Base-by-base conservation (phyloP, 2,797 vertebrate species). In the Chaunax sp. region DNA sequence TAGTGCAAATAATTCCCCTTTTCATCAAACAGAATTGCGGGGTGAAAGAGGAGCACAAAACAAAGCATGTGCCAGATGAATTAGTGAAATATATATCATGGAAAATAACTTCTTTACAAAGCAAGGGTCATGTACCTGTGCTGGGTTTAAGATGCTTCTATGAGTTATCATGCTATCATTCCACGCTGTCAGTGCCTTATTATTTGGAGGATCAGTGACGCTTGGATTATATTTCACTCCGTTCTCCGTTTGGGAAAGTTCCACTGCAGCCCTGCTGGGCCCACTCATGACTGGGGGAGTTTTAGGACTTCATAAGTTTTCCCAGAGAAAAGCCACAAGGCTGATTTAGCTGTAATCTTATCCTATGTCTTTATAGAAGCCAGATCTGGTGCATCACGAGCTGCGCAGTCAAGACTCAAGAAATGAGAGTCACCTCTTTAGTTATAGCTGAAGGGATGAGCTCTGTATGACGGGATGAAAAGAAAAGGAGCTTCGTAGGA, bases 161-260 rank as follows among this genome's bases (percentile, higher is more conserved):
- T 96, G 95, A 96, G 95, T 96, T 96, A 97, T 96, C 95, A 94
- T 94, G 94, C 95, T 93, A 95, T 96, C 96, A 96, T 95, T 96
- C 95, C 94, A 92, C 86, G 87, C 93, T 96, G 96, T 96, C 96
- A 97, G 93, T 92, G 90, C 92, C 92, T 95, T 95, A 96, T 97
- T 96, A 96, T 95, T 92, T 87, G 89, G 94, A 93, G 92, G 95
- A 95, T 95, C 92, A 94, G 93, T 94, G 95, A 94, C 94, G 90
- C 94, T 93, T 87, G 94, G 93, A 96, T 97, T 94, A 90, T 65
- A 78, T 94, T 94, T 93, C 93, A 84, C 78, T 88, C 77, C 54
- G 47, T 71, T 73, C 89, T 90, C 82, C 65, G 70, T 79, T 80
- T 37, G 64, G 83, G 85, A 85, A 66, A 59, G 75, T 77, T 84